Conservation (phyloP, 1,140 invertebrate species). For the Spodoptera litura region DNA sequence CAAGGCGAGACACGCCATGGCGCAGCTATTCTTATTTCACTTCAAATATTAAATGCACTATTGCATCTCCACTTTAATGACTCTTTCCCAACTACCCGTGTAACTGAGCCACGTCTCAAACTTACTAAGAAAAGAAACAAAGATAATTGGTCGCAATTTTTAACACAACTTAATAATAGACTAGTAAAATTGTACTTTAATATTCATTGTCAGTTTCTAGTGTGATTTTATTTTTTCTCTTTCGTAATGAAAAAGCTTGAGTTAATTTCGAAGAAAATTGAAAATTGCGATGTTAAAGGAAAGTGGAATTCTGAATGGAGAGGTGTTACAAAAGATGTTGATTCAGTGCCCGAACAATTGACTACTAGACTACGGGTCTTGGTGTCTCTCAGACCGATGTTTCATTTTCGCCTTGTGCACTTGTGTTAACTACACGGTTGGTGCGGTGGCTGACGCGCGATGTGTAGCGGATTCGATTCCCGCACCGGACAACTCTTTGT, state of each 20-base stretch:
- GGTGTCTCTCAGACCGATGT: too few relatives aligned
- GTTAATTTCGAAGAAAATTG: not conserved
- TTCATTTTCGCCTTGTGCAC: too few relatives aligned
- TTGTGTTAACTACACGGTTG: too few relatives aligned
- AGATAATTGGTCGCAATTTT: slow-evolving; percentile 22
- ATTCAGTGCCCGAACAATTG: too few relatives aligned
- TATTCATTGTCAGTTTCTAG: slow-evolving; percentile 8
- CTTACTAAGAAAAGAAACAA: not conserved
- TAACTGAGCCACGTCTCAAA: slow-evolving; percentile 19
- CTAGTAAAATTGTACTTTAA: slow-evolving; percentile 13
- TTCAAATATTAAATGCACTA: slow-evolving; percentile 36
- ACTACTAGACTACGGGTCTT: too few relatives aligned
- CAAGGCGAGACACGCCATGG: not conserved
- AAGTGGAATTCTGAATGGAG: too few relatives aligned
- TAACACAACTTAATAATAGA: slow-evolving; percentile 29
- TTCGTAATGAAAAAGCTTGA: not conserved
- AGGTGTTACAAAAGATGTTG: too few relatives aligned
- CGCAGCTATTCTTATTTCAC: slow-evolving; percentile 26
- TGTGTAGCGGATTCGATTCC: too few relatives aligned
- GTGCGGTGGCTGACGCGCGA: too few relatives aligned
- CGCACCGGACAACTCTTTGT: too few relatives aligned
- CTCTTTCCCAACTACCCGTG: slow-evolving; percentile 21
- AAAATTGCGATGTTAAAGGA: too few relatives aligned
- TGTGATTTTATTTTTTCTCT: slow-evolving; percentile 18
- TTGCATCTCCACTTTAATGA: slow-evolving; percentile 18